These are phyloP conservation scores for Pogonus chalceus DNA, from an alignment of 1,140 invertebrate species.

Conservation along the genomic window DNA sequence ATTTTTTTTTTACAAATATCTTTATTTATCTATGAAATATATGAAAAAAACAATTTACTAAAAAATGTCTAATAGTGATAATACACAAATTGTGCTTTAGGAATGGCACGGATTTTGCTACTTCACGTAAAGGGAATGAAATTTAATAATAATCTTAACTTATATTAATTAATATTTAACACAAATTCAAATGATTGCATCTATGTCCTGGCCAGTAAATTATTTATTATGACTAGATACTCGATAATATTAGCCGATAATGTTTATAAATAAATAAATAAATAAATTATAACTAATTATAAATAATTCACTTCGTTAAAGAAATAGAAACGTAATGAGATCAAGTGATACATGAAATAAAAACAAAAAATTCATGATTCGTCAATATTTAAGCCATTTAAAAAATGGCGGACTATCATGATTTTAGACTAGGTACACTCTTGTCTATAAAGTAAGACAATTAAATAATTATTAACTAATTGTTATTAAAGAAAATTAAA, in stretches of 20 bases:
- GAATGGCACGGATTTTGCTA: not conserved
- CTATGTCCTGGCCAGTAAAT: not conserved
- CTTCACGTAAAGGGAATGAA: too few species aligned
- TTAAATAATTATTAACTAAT: not conserved
- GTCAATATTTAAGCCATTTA: not conserved
- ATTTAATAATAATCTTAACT: not conserved
- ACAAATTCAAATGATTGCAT: not conserved
- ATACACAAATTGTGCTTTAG: not conserved
- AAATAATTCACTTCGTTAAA: not conserved
- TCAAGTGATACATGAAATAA: slow-evolving; percentile 10
- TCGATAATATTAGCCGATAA: slow-evolving; percentile 1
- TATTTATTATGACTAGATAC: too few species aligned
- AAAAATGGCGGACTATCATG: not conserved
- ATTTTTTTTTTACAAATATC: slow-evolving; percentile 7
- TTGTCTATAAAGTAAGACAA: slow-evolving; percentile 20
- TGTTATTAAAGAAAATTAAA: not conserved
- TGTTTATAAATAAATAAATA: slow-evolving; percentile 13
- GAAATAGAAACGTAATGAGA: not conserved
- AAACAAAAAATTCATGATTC: not conserved
- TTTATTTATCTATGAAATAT: too few species aligned
- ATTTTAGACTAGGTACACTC: slow-evolving; percentile 29
- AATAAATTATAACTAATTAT: not conserved
- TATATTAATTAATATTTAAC: not conserved
- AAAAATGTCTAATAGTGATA: too few species aligned
- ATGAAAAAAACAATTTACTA: too few species aligned